Base-by-base conservation (phyloP, 1,140 invertebrate species). In the Tetramorium simillimum region DNA sequence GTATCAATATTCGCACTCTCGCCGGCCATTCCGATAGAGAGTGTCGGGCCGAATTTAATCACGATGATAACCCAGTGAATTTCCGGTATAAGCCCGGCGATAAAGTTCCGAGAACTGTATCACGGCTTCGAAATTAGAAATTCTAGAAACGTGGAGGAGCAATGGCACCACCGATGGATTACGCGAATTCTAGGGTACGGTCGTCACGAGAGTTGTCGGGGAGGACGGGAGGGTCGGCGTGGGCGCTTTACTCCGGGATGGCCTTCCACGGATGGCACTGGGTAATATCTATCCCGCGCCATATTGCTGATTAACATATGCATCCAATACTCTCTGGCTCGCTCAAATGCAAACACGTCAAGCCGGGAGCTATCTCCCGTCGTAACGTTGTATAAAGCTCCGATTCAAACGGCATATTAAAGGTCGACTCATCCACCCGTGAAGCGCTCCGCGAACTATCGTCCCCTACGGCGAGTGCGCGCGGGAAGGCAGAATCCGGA, bases 221-320 rank as follows among this genome's bases (percentile, higher is more conserved):
- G 33, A 40, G 46, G 14, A 21, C 3, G 53, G 33, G 33, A 40
- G 33, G 88, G 78, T 85, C 77, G 91, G 89, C 85, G 87, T 86
- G 84, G 91, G 89, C 87, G 88, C 73, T 88, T 91, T 92, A 88
- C 80, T 46, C 14, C 72, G 85, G 85, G 87, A 91, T 89, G 87
- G 75, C 86, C 88, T 87, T 88, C 67, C 56, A 86, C 60, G 62
- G 62, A 90, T 88, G 86, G 89, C 88, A 92, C 84, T 86, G 89
- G 91, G 92, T 93, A 94, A 94, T 94, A 94, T 94, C 93, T 91
- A 92, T 90, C 86, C 89, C 87, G 90, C 92, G 92, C 92, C 93
- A 94, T 93, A 93, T 93, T 94, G 93, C 93, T 94, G 94, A 95
- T 95, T 95, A 95, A 94, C 93, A 94, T 94, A 94, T 93, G 93